Evolutionary conservation across 2,113 vertebrate species (phyloP).

Genomic region (Eretmochelys imbricata): DNA sequence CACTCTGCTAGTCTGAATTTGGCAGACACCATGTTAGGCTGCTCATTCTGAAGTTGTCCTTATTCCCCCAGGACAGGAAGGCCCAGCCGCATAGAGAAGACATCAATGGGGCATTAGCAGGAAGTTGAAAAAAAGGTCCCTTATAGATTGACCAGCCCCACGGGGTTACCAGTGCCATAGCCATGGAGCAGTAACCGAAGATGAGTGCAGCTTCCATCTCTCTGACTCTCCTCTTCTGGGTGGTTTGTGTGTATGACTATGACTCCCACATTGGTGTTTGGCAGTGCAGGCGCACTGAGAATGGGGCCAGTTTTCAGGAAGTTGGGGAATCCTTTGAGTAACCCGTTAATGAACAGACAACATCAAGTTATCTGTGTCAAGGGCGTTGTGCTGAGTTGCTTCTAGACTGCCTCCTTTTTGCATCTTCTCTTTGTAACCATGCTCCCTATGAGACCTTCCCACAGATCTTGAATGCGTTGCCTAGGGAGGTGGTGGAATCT

Average conservation of each 20-base stretch:
- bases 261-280: not conserved
- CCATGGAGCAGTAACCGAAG: not conserved
- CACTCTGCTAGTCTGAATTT: not conserved
- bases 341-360: not conserved
- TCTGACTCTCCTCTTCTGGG: not conserved
- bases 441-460: not conserved
- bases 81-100: not conserved
- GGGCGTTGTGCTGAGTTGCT: not conserved
- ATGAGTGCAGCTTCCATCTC: not conserved
- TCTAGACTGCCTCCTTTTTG: not conserved
- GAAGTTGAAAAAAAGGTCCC: not conserved
- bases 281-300: not conserved
- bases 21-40: not conserved
- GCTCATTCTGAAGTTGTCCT: not conserved
- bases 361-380: not conserved
- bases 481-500: too few relatives aligned
- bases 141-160: not conserved
- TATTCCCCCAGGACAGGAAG: fast-evolving
- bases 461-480: too few relatives aligned
- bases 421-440: not conserved
- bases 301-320: not conserved
- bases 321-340: not conserved
- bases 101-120: not conserved
- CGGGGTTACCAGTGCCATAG: not conserved
- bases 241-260: not conserved